Evolutionary conservation across 2,888 invertebrate species (phyloP), one percentile per base, ranked within the genome.

Genomic region (Bruchidius siliquastri): DNA sequence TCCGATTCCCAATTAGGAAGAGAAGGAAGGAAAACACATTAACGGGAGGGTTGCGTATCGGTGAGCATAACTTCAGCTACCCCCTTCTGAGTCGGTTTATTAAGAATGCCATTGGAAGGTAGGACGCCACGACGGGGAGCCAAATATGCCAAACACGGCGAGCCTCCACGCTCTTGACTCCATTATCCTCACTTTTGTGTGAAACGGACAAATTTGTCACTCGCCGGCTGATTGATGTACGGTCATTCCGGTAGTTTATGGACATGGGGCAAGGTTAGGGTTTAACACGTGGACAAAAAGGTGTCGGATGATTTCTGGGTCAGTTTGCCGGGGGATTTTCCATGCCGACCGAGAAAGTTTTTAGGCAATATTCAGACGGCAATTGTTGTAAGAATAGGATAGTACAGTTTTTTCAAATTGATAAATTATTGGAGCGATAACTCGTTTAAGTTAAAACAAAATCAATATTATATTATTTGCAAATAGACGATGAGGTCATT

Each of bases 151-250:
- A 74, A 74, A 74, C 75, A 74, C 74, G 74, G 71, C 71, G 71
- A 70, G 26, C 21, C 68, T 71, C 32, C 30, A 68, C 72, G 73
- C 71, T 76, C 76, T 74, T 74, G 73, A 73, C 75, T 72, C 75
- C 72, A 73, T 73, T 74, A 72, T 76, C 75, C 74, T 74, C 71
- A 70, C 73, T 74, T 72, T 77, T 77, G 77, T 77, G 71, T 32
- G 68, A 72, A 70, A 69, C 73, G 71, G 76, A 77, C 78, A 77
- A 79, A 79, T 79, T 79, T 79, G 79, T 79, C 79, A 77, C 75
- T 72, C 72, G 73, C 68, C 72, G 32, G 73, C 18, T 76, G 76
- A 77, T 77, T 78, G 77, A 79, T 79, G 76, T 72, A 76, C 73
- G 74, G 68, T 74, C 74, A 76, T 78, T 76, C 77, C 18, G 49